Base-by-base conservation (phyloP, 2,113 vertebrate species). In the Forbesichthys papilliferus region DNA sequence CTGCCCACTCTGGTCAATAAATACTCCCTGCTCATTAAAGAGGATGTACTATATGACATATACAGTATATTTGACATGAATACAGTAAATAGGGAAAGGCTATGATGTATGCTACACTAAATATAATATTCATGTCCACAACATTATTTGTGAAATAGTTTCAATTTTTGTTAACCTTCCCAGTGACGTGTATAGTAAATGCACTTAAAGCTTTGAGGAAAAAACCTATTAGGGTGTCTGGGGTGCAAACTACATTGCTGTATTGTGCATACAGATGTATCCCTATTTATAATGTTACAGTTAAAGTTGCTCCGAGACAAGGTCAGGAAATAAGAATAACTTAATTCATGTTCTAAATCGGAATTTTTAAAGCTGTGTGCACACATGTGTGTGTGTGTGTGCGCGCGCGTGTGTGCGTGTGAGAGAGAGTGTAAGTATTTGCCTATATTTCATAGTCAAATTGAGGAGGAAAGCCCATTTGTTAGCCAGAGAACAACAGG, bases 401-500 rank as follows among this genome's bases (percentile, higher is more conserved):
- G 49, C 85, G 76, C 63, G 66, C 64, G 71, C 68, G 52, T 78
- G 80, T 71, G 65, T 74, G 78, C 75, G 77, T 75, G 54, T 69
- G 16, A 49, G 69, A 47, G 57, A 1, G 57, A 1, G 42, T 5
- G 48, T 11, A 61, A 79, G 79, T 71, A 66, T 58, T 58, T 74
- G 81, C 84, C 80, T 89, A 86, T 88, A 90, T 86, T 90, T 90
- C 88, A 89, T 79, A 71, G 89, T 93, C 91, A 91, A 71, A 81
- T 80, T 79, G 84, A 73, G 65, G 81, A 80, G 81, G 73, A 81
- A 84, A 79, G 82, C 81, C 83, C 90, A 90, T 93, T 92, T 89
- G 84, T 92, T 92, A 91, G 86, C 92, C 87, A 77, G 73, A 72
- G 84, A 91, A 88, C 84, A 91, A 92, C 85, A 88, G 87, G 83